A percentile compares a stretch with the other conserved stretches of the same genome.
phyloP scores from a whole-genome alignment of 1,140 invertebrate species.

The Dysdera silvatica region DNA sequence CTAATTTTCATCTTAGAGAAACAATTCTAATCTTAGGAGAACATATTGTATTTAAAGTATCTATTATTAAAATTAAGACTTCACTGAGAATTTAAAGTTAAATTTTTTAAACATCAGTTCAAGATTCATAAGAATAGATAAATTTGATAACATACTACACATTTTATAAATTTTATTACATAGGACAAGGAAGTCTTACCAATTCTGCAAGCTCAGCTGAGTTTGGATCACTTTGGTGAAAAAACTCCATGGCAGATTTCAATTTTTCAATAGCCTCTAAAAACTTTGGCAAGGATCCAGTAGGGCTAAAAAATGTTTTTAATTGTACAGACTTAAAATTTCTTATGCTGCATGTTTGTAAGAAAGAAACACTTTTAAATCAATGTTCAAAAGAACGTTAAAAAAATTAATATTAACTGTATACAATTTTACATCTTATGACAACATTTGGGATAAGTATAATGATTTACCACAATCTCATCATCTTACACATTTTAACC shows the following conservation, averaged over 20 bases:
- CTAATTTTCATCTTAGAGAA: too few species aligned
- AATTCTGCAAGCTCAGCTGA: conserved; percentile 91
- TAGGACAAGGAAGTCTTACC: conserved; percentile 45
- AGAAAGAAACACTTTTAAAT: neutral
- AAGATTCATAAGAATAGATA: too few species aligned
- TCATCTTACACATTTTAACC: too few species aligned
- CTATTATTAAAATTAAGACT: too few species aligned
- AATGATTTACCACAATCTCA: too few species aligned
- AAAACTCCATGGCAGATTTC: conserved; percentile 79
- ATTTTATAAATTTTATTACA: too few species aligned
- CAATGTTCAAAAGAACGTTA: neutral
- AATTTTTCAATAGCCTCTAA: conserved; percentile 75
- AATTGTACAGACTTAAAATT: neutral
- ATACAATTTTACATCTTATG: neutral
- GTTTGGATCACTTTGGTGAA: conserved; percentile 84
- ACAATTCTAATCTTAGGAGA: too few species aligned
- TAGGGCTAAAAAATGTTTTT: conserved; percentile 2
- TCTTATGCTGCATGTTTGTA: neutral
- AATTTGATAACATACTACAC: too few species aligned
- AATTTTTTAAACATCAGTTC: too few species aligned
- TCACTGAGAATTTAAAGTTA: too few species aligned
- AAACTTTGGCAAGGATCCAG: conserved; percentile 58
- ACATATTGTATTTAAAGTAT: too few species aligned
- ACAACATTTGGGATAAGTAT: too few species aligned
- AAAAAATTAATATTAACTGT: neutral